Evolutionary conservation across 2,888 invertebrate species (phyloP), one percentile per base, ranked within the genome.

Genomic region (Folsomia manolachei): DNA sequence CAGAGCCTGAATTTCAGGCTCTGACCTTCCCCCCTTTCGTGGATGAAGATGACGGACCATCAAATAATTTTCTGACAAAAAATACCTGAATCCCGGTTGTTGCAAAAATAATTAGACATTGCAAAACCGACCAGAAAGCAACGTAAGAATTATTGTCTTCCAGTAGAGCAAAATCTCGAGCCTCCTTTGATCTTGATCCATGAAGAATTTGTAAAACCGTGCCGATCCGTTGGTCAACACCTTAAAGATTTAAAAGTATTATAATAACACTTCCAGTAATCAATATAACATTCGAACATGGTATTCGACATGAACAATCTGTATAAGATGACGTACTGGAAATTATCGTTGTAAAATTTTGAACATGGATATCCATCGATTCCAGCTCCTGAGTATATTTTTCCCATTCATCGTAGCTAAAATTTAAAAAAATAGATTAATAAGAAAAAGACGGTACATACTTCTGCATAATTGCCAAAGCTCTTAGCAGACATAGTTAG

Each of bases 321-420:
- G 27, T 18, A 53, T 52, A 73, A 56, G 63, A 63, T 14, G 60
- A 65, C 24, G 60, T 52, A 78, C 78, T 73, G 69, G 77, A 71
- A 24, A 80, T 63, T 9, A 75, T 78, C 9, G 69, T 64, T 1
- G 95, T 95, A 82, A 95, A 95, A 84, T 95, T 96, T 80, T 91
- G 90, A 82, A 95, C 93, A 80, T 94, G 92, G 83, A 94, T 87
- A 82, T 95, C 91, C 74, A 95, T 84, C 63, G 91, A 91, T 82
- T 95, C 92, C 24, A 96, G 87, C 85, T 97, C 96, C 83, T 93
- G 90, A 0, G 94, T 89, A 82, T 93, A 95, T 82, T 92, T 89
- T 82, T 95, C 93, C 97, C 97, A 97, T 84, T 93, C 90, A 82
- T 95, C 95, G 82, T 94, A 94, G 82, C 94, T 87, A 73, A 14